Conservation (phyloP, 1,140 invertebrate genomes). For the Agraylea sexmaculata region DNA sequence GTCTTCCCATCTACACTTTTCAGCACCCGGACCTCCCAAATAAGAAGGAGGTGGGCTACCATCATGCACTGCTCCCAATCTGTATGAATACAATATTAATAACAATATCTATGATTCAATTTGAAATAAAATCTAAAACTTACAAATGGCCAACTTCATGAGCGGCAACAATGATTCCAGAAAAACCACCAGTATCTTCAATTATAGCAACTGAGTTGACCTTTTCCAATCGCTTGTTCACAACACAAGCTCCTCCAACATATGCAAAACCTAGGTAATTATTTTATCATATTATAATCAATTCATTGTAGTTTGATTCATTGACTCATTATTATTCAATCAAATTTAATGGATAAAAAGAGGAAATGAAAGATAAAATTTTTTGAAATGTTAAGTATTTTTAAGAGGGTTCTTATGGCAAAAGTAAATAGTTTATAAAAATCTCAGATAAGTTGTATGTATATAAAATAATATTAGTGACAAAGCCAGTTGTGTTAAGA, state of each 20-base stretch:
- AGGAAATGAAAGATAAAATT: too few species aligned
- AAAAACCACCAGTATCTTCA: slow-evolving; percentile 91
- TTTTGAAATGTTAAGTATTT: too few species aligned
- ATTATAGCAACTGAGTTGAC: slow-evolving; percentile 94
- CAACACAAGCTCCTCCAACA: slow-evolving; percentile 89
- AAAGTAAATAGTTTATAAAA: too few species aligned
- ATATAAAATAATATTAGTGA: too few species aligned
- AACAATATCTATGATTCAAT: slow-evolving; percentile 5
- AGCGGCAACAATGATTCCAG: slow-evolving; percentile 89
- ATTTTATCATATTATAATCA: too few species aligned
- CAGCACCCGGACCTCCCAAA: slow-evolving; percentile 86
- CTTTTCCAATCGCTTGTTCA: slow-evolving; percentile 90
- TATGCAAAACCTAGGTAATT: slow-evolving; percentile 91
- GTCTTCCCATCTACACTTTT: slow-evolving; percentile 91
- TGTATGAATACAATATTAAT: slow-evolving; percentile 26
- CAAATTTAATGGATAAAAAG: too few species aligned
- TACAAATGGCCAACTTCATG: slow-evolving; percentile 95
- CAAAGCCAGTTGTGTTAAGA: too few species aligned
- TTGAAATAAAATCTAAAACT: slow-evolving; percentile 37
- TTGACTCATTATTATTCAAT: too few species aligned
- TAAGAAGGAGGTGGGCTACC: slow-evolving; percentile 90
- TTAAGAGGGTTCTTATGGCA: too few species aligned
- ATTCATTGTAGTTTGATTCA: too few species aligned
- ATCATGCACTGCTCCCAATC: slow-evolving; percentile 87
- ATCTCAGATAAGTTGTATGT: too few species aligned